These are phyloP conservation scores for Alouatta caraya DNA, from an alignment of 2,797 vertebrate species.

Conservation along the genomic window DNA sequence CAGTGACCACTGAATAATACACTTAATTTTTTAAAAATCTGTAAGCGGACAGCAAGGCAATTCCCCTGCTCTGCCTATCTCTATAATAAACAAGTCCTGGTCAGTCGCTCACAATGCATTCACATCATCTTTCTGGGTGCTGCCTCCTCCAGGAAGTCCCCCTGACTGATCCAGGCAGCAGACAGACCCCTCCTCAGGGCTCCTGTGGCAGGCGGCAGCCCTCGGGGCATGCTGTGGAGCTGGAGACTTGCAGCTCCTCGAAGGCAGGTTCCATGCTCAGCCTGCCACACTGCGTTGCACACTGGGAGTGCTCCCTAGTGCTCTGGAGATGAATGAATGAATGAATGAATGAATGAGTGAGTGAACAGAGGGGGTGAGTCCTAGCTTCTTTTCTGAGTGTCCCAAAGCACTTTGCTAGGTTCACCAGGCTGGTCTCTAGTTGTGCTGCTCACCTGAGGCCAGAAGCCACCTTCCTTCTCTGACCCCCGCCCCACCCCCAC, in stretches of 20 bases:
- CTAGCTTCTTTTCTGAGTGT: too few species aligned
- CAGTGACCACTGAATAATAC: not conserved
- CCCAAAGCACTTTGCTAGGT: not conserved
- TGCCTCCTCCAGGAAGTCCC: not conserved
- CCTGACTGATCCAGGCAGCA: not conserved
- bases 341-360: not conserved
- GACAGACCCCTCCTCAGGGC: not conserved
- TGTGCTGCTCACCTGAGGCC: not conserved
- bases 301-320: not conserved
- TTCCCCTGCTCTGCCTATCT: not conserved
- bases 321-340: not conserved
- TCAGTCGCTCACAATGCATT: not conserved
- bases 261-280: fast-evolving
- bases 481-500: fast-evolving
- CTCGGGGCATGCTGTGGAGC: too few species aligned
- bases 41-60: fast-evolving
- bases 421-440: not conserved
- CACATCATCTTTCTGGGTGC: fast-evolving
- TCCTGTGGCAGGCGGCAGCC: fast-evolving
- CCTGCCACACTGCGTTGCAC: too few species aligned
- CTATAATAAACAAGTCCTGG: not conserved
- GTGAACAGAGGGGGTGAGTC: fast-evolving
- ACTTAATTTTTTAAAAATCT: too few species aligned
- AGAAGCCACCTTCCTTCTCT: not conserved
- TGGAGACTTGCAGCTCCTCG: fast-evolving